phyloP scores from a whole-genome alignment of 2,113 vertebrate genomes.

The Gymnogyps californianus region DNA sequence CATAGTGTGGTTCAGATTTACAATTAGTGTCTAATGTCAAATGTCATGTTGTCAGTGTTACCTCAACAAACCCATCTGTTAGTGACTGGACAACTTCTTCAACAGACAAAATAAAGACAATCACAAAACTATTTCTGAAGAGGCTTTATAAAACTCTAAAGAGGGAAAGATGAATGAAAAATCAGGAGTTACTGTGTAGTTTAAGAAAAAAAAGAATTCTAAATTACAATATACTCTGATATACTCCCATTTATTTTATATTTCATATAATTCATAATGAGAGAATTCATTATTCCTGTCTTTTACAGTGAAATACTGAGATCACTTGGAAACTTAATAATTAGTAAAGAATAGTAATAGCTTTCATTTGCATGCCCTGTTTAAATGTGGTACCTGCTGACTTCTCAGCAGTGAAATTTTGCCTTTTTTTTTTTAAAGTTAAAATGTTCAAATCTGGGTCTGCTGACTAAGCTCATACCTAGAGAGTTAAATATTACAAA shows the following conservation, averaged over 20 bases:
- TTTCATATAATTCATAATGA: neutral
- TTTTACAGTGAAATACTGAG: neutral
- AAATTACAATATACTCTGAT: neutral
- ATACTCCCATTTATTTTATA: neutral
- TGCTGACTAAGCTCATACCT: neutral
- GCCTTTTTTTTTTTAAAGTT: neutral
- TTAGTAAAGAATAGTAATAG: neutral
- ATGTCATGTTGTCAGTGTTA: neutral
- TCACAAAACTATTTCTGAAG: neutral
- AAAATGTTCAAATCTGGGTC: neutral
- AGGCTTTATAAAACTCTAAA: neutral
- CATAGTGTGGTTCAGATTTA: neutral
- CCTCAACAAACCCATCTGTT: neutral
- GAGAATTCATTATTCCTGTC: neutral
- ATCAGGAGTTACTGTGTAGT: neutral
- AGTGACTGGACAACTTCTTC: neutral
- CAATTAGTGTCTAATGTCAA: neutral
- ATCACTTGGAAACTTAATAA: neutral
- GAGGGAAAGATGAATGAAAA: neutral
- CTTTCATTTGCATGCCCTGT: neutral
- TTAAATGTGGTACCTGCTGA: neutral
- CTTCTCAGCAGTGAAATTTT: neutral
- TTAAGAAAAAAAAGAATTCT: neutral
- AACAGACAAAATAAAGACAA: neutral
- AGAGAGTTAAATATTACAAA: neutral